These are phyloP conservation scores for Peromyscus melanophrys DNA, from an alignment of 2,797 vertebrate species.

Conservation along the genomic window DNA sequence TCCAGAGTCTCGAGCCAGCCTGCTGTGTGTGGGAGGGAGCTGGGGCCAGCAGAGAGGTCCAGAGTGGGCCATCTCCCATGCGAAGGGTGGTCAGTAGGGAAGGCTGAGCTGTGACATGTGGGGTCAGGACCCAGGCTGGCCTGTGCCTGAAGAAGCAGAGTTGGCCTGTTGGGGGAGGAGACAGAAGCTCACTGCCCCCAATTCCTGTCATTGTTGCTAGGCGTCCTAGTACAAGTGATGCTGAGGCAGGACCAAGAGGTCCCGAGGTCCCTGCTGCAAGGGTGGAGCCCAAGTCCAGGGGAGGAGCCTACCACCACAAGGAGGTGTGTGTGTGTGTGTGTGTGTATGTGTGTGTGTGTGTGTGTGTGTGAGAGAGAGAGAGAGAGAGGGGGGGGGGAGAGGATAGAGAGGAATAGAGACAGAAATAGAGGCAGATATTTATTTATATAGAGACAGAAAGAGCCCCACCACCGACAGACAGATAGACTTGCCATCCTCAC, in stretches of 20 bases:
- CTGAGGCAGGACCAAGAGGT: neutral
- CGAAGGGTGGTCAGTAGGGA: neutral
- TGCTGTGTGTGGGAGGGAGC: neutral
- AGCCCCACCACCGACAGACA: neutral
- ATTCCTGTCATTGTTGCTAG: neutral
- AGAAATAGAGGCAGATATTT: too few species aligned
- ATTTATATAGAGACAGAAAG: neutral
- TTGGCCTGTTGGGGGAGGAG: neutral
- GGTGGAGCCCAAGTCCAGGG: neutral
- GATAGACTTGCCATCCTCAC: neutral
- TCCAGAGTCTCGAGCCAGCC: neutral
- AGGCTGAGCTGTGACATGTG: neutral
- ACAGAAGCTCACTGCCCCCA: neutral
- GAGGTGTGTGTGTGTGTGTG: neutral
- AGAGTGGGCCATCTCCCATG: fast-evolving
- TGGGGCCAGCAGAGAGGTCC: neutral
- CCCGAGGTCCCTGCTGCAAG: neutral
- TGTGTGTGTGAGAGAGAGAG: neutral
- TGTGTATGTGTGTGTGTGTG: neutral
- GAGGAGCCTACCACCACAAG: neutral
- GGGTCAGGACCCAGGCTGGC: neutral
- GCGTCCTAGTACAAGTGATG: neutral
- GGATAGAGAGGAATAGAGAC: fast-evolving
- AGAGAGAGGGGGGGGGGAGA: neutral
- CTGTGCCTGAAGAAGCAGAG: neutral